These are phyloP conservation scores for Blastobasis lacticolella DNA, from an alignment of 2,888 invertebrate species.

Conservation along the genomic window DNA sequence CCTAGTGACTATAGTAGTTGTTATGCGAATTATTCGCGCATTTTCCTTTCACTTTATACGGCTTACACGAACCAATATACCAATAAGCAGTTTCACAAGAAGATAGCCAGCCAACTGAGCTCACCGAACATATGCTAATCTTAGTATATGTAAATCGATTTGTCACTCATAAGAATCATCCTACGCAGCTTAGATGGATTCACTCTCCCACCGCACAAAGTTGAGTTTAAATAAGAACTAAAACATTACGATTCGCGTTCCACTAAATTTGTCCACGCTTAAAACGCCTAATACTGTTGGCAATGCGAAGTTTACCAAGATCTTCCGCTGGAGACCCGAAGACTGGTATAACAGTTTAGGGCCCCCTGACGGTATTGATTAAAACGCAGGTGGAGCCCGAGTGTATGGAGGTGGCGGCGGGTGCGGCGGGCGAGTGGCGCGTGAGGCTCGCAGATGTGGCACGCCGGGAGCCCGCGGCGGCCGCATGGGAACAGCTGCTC, in stretches of 20 bases:
- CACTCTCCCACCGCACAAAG: not conserved
- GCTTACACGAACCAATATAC: not conserved
- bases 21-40: not conserved
- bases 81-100: no score
- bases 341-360: not conserved
- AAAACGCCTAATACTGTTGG: not conserved
- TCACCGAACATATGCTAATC: no score
- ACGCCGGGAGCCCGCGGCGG: not conserved
- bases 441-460: slow-evolving; percentile 17
- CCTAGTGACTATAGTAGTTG: not conserved
- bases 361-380: not conserved
- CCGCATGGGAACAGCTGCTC: not conserved
- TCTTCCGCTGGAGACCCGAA: not conserved
- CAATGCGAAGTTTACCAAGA: not conserved
- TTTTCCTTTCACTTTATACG: not conserved
- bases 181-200: no score
- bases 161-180: no score
- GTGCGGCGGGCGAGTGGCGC: slow-evolving; percentile 21
- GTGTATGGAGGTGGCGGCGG: slow-evolving; percentile 16
- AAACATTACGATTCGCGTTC: not conserved
- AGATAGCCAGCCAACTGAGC: no score
- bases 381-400: slow-evolving; percentile 27
- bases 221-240: not conserved
- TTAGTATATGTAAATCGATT: no score
- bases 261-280: not conserved